phyloP scores from a whole-genome alignment of 2,797 vertebrate species.

The Peromyscus aztecus region DNA sequence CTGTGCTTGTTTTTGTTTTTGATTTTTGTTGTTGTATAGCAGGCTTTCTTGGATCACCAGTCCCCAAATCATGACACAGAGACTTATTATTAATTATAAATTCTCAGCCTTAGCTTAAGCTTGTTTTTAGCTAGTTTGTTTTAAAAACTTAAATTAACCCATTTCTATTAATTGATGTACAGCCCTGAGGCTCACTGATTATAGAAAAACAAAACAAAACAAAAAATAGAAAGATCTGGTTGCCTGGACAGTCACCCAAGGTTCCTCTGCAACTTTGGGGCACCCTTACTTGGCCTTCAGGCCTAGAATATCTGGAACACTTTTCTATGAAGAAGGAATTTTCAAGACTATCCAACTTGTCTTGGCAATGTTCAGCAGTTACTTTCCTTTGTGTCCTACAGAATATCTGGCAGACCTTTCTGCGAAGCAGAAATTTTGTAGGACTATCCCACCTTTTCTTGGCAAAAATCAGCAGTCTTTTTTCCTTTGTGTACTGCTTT shows the following conservation, averaged over 20 bases:
- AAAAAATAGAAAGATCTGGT: background rate
- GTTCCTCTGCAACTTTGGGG: background rate
- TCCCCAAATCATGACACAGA: background rate
- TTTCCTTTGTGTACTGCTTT: background rate
- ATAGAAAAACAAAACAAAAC: no score
- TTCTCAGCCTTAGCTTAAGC: background rate
- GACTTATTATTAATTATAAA: background rate
- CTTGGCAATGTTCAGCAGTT: no score
- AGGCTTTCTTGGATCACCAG: background rate
- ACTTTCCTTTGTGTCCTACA: no score
- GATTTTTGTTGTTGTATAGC: background rate
- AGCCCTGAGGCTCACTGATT: background rate
- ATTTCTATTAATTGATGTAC: background rate
- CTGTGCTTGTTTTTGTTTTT: no score
- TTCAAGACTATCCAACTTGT: no score
- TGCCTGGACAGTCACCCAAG: background rate
- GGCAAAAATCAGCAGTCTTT: background rate
- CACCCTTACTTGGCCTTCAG: background rate
- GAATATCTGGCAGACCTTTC: background rate
- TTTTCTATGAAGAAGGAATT: no score
- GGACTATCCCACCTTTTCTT: background rate
- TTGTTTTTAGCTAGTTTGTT: background rate
- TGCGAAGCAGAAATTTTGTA: background rate
- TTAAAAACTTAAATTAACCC: background rate
- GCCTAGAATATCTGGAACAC: no score